phyloP scores from a whole-genome alignment of 2,113 vertebrate species.

The Cyanoliseus patagonus region DNA sequence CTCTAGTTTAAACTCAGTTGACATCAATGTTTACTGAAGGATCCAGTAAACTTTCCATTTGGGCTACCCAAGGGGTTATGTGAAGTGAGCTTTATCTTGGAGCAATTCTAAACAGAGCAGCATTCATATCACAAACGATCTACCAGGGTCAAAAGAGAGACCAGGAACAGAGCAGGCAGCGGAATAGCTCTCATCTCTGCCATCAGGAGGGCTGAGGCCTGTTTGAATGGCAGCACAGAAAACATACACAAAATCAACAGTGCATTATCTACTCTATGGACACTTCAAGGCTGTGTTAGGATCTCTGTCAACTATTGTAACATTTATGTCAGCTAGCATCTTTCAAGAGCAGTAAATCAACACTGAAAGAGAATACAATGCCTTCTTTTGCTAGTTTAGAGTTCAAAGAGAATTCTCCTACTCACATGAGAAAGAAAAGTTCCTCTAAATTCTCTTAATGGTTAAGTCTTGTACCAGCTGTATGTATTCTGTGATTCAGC shows the following conservation, averaged over 20 bases:
- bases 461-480: background rate
- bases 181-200: background rate
- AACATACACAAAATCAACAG: rapidly evolving
- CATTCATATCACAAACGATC: background rate
- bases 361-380: background rate
- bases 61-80: background rate
- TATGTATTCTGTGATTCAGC: background rate
- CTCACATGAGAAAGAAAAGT: background rate
- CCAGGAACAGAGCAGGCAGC: background rate
- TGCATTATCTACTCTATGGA: background rate
- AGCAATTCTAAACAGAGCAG: background rate
- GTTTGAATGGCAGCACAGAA: background rate
- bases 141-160: background rate
- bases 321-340: background rate
- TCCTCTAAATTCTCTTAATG: background rate
- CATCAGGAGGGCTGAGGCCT: background rate
- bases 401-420: background rate
- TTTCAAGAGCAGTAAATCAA: background rate
- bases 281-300: background rate
- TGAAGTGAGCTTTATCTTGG: background rate
- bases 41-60: background rate
- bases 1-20: background rate
- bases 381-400: background rate
- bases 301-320: background rate
- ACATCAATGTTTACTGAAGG: background rate